Percentiles rank a stretch among this genome's conserved stretches.
Evolutionary conservation across 2,797 vertebrate genomes (phyloP).

Genomic region (Falco concolor): DNA sequence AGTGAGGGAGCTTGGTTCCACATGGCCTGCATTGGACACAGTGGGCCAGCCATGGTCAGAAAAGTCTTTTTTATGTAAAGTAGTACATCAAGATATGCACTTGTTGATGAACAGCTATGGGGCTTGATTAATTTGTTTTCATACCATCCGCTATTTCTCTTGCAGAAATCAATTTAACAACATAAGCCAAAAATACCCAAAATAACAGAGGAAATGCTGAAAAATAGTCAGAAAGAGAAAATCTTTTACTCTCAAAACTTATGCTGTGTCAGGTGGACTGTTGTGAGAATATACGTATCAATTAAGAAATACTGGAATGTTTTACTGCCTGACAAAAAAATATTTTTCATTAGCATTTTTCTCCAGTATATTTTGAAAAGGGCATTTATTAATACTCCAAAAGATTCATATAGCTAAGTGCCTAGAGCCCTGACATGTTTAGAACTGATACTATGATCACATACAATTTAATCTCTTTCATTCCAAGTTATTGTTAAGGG

Average conservation of each 20-base stretch:
- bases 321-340: not conserved
- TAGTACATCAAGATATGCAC: not conserved
- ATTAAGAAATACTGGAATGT: not conserved
- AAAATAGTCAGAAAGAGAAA: not conserved
- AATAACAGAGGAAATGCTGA: not conserved
- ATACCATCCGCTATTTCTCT: not conserved
- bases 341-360: conserved; percentile 1
- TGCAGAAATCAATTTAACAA: not conserved
- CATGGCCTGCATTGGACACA: rapidly evolving
- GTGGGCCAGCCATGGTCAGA: not conserved
- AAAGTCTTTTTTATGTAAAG: not conserved
- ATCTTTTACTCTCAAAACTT: not conserved
- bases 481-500: conserved; percentile 4
- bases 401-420: not conserved
- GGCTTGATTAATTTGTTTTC: not conserved
- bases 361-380: not conserved
- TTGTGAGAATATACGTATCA: not conserved
- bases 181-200: not conserved
- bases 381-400: not conserved
- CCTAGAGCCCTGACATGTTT: conserved; percentile 5
- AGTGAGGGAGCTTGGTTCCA: not conserved
- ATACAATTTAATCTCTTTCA: conserved; percentile 18
- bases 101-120: not conserved
- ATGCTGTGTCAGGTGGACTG: not conserved
- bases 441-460: conserved; percentile 1